phyloP scores from a whole-genome alignment of 2,797 vertebrate genomes.

The Fistularia commersonii region DNA sequence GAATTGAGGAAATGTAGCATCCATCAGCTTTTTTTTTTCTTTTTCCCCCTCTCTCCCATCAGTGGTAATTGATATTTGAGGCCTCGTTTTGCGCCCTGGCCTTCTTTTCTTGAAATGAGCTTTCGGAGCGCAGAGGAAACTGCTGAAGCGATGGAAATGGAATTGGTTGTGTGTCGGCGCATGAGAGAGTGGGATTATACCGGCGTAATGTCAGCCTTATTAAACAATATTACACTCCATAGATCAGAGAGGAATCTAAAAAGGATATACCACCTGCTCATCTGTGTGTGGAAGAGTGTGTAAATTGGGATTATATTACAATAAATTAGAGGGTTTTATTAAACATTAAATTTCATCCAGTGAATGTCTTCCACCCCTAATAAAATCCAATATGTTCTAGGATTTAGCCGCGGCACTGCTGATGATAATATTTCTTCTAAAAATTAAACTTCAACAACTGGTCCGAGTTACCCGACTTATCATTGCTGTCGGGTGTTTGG shows the following conservation, averaged over 20 bases:
- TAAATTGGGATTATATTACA: slow-evolving; percentile 44
- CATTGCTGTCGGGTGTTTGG: too few relatives aligned
- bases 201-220: slow-evolving; percentile 74
- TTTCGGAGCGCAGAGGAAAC: slow-evolving; percentile 59
- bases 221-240: slow-evolving; percentile 72
- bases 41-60: slow-evolving; percentile 47
- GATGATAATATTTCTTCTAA: too few relatives aligned
- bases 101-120: slow-evolving; percentile 67
- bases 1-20: slow-evolving; percentile 62
- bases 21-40: slow-evolving; percentile 64
- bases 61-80: slow-evolving; percentile 75
- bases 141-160: slow-evolving; percentile 73
- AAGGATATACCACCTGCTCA: slow-evolving; percentile 53
- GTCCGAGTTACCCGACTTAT: too few relatives aligned
- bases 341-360: slow-evolving; percentile 22
- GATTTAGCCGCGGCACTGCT: too few relatives aligned
- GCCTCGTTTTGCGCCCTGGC: slow-evolving; percentile 50
- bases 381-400: slow-evolving; percentile 2
- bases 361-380: slow-evolving; percentile 12
- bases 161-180: slow-evolving; percentile 76
- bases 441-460: too few relatives aligned
- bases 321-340: slow-evolving; percentile 40
- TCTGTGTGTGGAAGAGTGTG: slow-evolving; percentile 39
- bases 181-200: slow-evolving; percentile 74
- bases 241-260: slow-evolving; percentile 60